phyloP scores from a whole-genome alignment of 2,888 invertebrate species.

The Strigamia maritima region DNA sequence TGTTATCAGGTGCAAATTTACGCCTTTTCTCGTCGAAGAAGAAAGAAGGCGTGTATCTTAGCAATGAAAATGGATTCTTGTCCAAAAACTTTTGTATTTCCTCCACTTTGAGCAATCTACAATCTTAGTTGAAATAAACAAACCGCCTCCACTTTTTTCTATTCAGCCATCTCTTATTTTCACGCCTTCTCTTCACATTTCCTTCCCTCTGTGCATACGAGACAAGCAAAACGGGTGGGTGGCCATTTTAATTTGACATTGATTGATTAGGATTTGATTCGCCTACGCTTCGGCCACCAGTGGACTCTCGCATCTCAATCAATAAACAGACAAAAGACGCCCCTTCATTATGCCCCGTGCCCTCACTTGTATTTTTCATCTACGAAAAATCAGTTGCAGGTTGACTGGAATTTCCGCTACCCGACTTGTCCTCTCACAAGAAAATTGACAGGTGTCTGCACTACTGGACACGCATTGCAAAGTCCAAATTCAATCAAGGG shows the following conservation, averaged over 20 bases:
- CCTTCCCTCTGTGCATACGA: neutral
- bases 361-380: constrained; percentile 8
- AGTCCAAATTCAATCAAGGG: constrained; percentile 35
- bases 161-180: neutral
- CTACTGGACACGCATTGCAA: neutral
- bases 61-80: neutral
- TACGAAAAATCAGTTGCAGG: neutral
- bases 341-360: constrained; percentile 7
- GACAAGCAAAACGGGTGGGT: neutral
- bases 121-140: too few relatives aligned
- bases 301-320: constrained; percentile 13
- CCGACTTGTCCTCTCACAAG: neutral
- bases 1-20: constrained; percentile 29
- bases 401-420: neutral
- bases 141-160: too few relatives aligned
- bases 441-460: neutral
- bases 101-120: neutral
- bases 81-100: constrained; percentile 10
- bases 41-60: constrained; percentile 6
- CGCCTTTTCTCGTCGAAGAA: neutral
- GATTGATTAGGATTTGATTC: constrained; percentile 40
- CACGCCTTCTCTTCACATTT: neutral
- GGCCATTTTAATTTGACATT: constrained; percentile 37
- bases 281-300: neutral
- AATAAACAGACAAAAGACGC: constrained; percentile 10